Evolutionary conservation across 1,140 invertebrate species (phyloP), one percentile per base, ranked within the genome.

Genomic region (Zaprionus kolodkinae): DNA sequence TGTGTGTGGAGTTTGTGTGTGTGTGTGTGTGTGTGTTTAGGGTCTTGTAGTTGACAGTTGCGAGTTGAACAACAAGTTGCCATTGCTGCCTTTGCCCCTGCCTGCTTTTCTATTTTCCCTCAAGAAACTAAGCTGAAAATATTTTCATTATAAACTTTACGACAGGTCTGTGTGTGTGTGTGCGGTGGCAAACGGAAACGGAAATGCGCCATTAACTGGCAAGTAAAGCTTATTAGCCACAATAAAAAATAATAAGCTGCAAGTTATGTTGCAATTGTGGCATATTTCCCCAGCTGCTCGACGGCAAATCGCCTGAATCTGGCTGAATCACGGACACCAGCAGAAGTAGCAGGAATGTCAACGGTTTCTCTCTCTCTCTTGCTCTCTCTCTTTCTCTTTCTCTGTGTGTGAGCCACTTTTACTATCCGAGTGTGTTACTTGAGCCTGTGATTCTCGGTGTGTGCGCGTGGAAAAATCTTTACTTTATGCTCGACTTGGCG

Each of bases 221-320:
- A 88, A 89, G 78, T 89, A 75, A 81, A 89, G 85, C 81, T 88
- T 88, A 89, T 88, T 89, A 89, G 81, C 75, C 76, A 75, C 84
- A 89, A 88, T 89, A 88, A 88, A 88, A 88, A 89, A 88, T 88
- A 88, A 88, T 85, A 88, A 88, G 85, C 84, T 85, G 74, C 81
- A 89, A 88, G 81, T 88, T 89, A 88, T 88, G 85, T 89, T 84
- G 78, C 85, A 89, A 81, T 81, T 89, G 74, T 89, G 81, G 78
- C 78, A 89, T 81, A 84, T 64, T 82, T 81, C 43, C 72, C 64
- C 33, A 61, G 35, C 60, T 63, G 30, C 45, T 55, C 67, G 33
- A 45, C 40, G 12, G 50, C 48, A 50, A 50, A 50, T 50, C 45
- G 45, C 45, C 45, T 50, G 33, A 63, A 25, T n/a, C 52, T 43